Evolutionary conservation across 2,113 vertebrate genomes (phyloP).

Genomic region (Stegastes partitus): DNA sequence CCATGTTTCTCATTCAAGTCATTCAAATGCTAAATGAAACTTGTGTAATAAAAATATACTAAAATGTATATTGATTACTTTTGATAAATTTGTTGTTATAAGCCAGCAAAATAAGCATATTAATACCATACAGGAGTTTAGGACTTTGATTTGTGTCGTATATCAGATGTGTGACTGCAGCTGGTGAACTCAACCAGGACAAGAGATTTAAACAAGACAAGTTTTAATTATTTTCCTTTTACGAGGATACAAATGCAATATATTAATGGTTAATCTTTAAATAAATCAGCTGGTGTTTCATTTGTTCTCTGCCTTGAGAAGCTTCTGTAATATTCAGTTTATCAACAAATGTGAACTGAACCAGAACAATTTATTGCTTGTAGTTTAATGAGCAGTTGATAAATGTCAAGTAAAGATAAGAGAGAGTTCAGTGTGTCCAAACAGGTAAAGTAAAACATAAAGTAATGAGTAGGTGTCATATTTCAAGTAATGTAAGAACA

Average conservation of each 20-base stretch:
- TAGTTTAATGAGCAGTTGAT: background rate
- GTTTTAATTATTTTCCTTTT: conserved; percentile 40
- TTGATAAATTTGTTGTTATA: conserved; percentile 1
- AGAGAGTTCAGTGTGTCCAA: conserved; percentile 10
- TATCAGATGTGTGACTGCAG: background rate
- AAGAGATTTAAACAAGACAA: conserved; percentile 12
- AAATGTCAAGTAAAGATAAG: background rate
- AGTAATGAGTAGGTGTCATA: conserved; percentile 2
- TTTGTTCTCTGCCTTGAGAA: conserved; percentile 18
- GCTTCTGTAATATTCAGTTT: background rate
- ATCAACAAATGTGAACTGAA: background rate
- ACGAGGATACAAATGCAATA: conserved; percentile 46
- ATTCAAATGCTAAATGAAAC: no score
- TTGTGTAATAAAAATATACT: no score
- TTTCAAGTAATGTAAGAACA: conserved; percentile 57
- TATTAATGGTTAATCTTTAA: conserved; percentile 51
- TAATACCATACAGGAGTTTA: background rate
- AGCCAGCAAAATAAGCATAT: conserved; percentile 14
- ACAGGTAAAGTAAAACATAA: conserved; percentile 24
- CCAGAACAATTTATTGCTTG: background rate
- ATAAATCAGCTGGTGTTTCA: conserved; percentile 44
- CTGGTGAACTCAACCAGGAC: background rate
- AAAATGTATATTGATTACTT: conserved; percentile 14
- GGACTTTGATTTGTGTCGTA: background rate
- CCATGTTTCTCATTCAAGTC: background rate